These are phyloP conservation scores for Drosophila arawakana DNA, from an alignment of 1,140 invertebrate species.

Conservation along the genomic window DNA sequence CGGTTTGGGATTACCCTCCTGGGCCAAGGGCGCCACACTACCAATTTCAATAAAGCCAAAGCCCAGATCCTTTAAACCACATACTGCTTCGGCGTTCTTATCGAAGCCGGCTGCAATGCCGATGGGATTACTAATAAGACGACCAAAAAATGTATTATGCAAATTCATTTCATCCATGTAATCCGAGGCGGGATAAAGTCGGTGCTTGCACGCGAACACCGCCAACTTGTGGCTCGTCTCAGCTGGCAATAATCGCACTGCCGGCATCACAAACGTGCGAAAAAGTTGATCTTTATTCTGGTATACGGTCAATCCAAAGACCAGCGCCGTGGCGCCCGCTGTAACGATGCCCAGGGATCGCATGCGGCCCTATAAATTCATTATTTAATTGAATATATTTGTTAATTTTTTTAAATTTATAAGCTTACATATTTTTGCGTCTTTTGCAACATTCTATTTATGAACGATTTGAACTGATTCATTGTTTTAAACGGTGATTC, in stretches of 20 bases:
- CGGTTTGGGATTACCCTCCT: constrained; percentile 96
- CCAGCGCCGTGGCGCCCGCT: constrained; percentile 50
- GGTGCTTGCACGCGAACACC: constrained; percentile 90
- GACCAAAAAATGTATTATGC: constrained; percentile 89
- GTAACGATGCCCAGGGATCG: constrained; percentile 66
- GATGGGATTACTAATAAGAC: constrained; percentile 93
- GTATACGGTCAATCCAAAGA: constrained; percentile 50
- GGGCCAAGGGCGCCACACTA: constrained; percentile 96
- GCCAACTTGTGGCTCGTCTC: constrained; percentile 93
- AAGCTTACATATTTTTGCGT: constrained; percentile 34
- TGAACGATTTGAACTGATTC: constrained; percentile 14
- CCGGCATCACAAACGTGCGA: constrained; percentile 68
- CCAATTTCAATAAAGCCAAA: constrained; percentile 99
- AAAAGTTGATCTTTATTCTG: constrained; percentile 48
- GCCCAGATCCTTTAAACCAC: constrained; percentile 92
- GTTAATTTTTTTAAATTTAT: constrained; percentile 2
- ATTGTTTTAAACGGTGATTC: not conserved
- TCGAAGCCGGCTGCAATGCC: constrained; percentile 99
- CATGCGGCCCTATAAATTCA: constrained; percentile 43
- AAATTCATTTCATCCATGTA: constrained; percentile 87
- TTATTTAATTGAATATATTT: not conserved
- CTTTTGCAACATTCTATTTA: constrained; percentile 22
- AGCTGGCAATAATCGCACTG: constrained; percentile 84
- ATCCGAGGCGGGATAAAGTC: constrained; percentile 87
- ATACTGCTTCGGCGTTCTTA: constrained; percentile 96